phyloP scores from a whole-genome alignment of 2,797 vertebrate genomes.

The Synaphobranchus kaupii region DNA sequence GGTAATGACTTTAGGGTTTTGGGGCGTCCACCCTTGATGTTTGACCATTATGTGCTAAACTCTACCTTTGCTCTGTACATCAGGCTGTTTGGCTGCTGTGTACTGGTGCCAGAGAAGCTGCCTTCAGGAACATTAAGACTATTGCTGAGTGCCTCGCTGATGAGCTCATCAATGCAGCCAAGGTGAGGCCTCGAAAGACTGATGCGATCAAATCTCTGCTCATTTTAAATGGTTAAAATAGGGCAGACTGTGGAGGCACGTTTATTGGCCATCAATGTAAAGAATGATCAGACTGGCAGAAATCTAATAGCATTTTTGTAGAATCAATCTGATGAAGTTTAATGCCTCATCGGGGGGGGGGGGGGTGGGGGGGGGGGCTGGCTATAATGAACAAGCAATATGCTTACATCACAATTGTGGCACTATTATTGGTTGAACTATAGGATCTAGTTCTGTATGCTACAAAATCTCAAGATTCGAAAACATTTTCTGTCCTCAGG shows the following conservation, averaged over 20 bases:
- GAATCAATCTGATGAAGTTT: background rate
- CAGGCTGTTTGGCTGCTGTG: constrained; percentile 94
- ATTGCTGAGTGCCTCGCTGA: constrained; percentile 92
- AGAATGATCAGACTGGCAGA: background rate
- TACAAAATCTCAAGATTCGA: background rate
- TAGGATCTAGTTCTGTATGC: background rate
- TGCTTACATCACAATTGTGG: background rate
- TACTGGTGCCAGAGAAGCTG: constrained; percentile 91
- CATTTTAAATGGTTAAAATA: background rate
- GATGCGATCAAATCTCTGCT: background rate
- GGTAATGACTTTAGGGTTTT: too few relatives aligned
- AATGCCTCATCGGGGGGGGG: background rate
- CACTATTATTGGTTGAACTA: background rate
- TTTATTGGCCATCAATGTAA: background rate
- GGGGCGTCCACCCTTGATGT: too few relatives aligned
- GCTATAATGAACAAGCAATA: background rate
- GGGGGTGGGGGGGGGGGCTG: too few relatives aligned
- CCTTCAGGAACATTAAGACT: constrained; percentile 95
- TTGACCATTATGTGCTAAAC: background rate
- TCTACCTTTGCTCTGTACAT: background rate
- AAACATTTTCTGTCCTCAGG: constrained; percentile 63
- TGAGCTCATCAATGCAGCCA: constrained; percentile 92
- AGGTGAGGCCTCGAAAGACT: constrained; percentile 65
- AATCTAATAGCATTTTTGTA: too few relatives aligned
- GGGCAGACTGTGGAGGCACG: background rate